Conservation (phyloP, 2,797 vertebrate genomes). For the Rallus crepitans region DNA sequence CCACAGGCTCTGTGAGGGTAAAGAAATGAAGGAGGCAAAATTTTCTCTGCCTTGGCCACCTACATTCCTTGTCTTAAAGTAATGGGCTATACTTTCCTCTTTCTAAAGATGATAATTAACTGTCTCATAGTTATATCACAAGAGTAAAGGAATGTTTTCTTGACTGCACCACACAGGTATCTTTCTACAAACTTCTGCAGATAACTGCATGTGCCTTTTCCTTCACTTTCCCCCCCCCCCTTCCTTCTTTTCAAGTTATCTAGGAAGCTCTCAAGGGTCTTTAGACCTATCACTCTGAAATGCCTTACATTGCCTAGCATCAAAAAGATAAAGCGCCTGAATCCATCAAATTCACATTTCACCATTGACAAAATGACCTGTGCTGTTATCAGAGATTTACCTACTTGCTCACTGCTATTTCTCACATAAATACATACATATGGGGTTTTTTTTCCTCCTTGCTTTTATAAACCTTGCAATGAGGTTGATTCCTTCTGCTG, state of each 20-base stretch:
- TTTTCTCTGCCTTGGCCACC: neutral
- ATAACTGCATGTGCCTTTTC: neutral
- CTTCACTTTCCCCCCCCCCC: neutral
- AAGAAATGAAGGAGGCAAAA: neutral
- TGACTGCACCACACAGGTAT: neutral
- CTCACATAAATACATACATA: neutral
- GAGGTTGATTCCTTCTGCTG: conserved; percentile 21
- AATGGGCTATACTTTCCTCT: neutral
- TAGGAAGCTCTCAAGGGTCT: neutral
- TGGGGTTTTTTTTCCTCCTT: neutral
- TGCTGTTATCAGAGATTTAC: neutral
- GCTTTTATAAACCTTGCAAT: conserved; percentile 27
- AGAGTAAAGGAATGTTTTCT: neutral
- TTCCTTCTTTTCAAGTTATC: neutral
- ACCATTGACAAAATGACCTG: neutral
- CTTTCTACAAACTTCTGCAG: neutral
- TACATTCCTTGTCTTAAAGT: neutral
- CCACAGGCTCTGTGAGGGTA: neutral
- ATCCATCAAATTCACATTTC: neutral
- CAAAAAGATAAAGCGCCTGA: neutral
- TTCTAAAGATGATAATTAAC: neutral
- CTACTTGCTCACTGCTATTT: neutral
- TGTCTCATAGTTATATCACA: neutral
- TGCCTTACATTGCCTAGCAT: neutral
- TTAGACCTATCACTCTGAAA: neutral